These are phyloP conservation scores for Rhizoglyphus robini DNA, from an alignment of 1,140 invertebrate genomes.

Conservation along the genomic window DNA sequence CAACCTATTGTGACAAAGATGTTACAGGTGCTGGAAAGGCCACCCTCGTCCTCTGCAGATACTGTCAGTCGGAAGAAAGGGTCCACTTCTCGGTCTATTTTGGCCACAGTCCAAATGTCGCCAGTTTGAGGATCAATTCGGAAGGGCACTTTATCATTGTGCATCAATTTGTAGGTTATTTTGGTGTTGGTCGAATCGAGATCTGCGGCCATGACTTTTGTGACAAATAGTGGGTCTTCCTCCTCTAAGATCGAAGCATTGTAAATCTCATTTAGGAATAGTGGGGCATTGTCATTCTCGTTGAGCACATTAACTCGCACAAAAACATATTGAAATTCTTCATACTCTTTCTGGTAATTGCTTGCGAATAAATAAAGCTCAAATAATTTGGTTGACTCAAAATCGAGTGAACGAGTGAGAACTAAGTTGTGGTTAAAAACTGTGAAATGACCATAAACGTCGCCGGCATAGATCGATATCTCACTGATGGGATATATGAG, in stretches of 20 bases:
- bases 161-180: slow-evolving; percentile 59
- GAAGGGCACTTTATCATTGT: slow-evolving; percentile 44
- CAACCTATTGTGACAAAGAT: slow-evolving; percentile 66
- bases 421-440: slow-evolving; percentile 42
- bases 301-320: slow-evolving; percentile 73
- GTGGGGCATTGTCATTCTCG: slow-evolving; percentile 75
- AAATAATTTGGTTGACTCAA: slow-evolving; percentile 64
- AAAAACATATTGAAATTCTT: slow-evolving; percentile 31
- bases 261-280: slow-evolving; percentile 53
- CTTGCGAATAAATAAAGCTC: slow-evolving; percentile 68
- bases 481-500: not conserved
- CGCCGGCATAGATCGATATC: slow-evolving; percentile 32
- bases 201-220: slow-evolving; percentile 65
- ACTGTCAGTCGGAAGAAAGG: slow-evolving; percentile 61
- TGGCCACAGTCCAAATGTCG: slow-evolving; percentile 64
- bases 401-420: slow-evolving; percentile 69
- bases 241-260: slow-evolving; percentile 72
- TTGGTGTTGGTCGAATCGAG: slow-evolving; percentile 42
- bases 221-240: slow-evolving; percentile 57
- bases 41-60: slow-evolving; percentile 71
- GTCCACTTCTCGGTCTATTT: slow-evolving; percentile 60
- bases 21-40: slow-evolving; percentile 43
- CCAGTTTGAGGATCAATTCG: slow-evolving; percentile 62
- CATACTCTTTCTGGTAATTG: not conserved
- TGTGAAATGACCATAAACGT: slow-evolving; percentile 30